Percentiles rank a stretch among this genome's conserved stretches.
Conservation (phyloP, 2,888 invertebrate species). For the Nephrotoma flavescens region DNA sequence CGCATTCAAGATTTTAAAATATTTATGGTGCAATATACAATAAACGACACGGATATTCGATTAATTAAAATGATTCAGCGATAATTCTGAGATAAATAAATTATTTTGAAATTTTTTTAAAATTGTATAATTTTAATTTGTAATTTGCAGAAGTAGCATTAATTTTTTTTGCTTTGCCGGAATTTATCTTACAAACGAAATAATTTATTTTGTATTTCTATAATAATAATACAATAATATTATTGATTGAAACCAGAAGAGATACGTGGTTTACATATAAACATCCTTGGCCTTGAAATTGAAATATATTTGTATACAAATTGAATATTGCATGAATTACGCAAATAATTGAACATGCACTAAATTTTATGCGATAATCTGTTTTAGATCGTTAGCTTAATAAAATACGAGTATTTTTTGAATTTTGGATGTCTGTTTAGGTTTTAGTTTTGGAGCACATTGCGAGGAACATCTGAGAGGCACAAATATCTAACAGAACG, state of each 20-base stretch:
- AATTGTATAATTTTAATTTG: no score
- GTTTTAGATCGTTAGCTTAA: not conserved
- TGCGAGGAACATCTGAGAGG: no score
- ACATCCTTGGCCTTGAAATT: not conserved
- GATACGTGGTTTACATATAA: not conserved
- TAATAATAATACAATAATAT: not conserved
- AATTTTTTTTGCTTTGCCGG: no score
- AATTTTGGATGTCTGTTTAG: no score
- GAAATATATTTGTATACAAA: not conserved
- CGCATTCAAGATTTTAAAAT: no score
- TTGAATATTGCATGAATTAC: not conserved
- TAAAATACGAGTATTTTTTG: no score
- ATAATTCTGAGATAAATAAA: no score
- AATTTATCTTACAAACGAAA: not conserved
- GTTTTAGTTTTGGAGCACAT: no score
- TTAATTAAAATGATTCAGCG: not conserved
- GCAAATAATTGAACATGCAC: not conserved
- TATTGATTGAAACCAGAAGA: not conserved
- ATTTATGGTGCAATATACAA: no score
- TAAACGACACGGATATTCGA: not conserved
- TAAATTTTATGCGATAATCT: not conserved
- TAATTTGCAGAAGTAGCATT: no score
- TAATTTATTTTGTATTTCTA: not conserved
- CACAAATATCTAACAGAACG: no score
- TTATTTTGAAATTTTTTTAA: no score